These are phyloP conservation scores for Vultur gryphus DNA, from an alignment of 2,797 vertebrate genomes.

Conservation along the genomic window DNA sequence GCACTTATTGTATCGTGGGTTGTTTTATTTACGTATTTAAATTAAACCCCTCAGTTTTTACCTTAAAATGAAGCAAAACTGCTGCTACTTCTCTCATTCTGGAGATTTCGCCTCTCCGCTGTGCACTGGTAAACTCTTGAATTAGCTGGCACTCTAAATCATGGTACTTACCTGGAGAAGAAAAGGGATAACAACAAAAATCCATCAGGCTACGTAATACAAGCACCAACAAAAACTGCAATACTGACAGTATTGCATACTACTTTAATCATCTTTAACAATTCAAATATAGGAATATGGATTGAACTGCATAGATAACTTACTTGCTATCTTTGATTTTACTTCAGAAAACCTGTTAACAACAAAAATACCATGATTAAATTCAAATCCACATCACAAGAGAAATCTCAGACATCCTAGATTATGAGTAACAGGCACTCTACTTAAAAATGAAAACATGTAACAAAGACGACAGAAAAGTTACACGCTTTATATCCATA, in stretches of 20 bases:
- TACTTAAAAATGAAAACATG: constrained; percentile 23
- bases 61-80: constrained; percentile 98
- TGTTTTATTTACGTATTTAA: not conserved
- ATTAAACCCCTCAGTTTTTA: constrained; percentile 60
- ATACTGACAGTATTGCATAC: not conserved
- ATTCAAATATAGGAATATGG: constrained; percentile 8
- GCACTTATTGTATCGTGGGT: fast-evolving
- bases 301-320: constrained; percentile 67
- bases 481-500: not conserved
- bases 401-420: not conserved
- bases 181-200: constrained; percentile 29
- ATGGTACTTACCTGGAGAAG: constrained; percentile 91
- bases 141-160: constrained; percentile 97
- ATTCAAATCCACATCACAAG: constrained; percentile 16
- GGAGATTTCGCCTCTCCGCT: constrained; percentile 91
- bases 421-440: not conserved
- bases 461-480: constrained; percentile 22
- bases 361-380: constrained; percentile 28
- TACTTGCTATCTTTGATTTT: constrained; percentile 99
- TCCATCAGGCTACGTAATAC: not conserved
- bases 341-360: constrained; percentile 95
- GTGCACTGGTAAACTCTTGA: constrained; percentile 96
- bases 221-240: not conserved
- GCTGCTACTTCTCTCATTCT: constrained; percentile 98
- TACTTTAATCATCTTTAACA: constrained; percentile 33